Evolutionary conservation across 2,797 vertebrate species (phyloP), one percentile per base, ranked within the genome.

Genomic region (Etheostoma perlongum): DNA sequence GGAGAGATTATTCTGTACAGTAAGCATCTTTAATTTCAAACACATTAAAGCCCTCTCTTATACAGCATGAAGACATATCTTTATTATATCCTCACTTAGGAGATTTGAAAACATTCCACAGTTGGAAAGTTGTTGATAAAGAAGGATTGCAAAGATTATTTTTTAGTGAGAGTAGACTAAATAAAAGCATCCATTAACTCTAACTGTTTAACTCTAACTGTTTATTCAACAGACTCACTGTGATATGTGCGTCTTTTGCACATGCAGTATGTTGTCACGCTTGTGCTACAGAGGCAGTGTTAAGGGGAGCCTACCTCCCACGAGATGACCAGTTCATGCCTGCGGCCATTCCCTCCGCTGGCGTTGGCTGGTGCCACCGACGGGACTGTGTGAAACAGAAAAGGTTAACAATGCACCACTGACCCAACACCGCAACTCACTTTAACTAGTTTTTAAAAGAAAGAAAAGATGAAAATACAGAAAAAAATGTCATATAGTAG

Each of bases 241-340:
- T 73, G 75, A 74, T 76, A 75, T 87, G 77, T 81, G 42, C 47
- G 15, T 61, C 74, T 36, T 40, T 53, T 76, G 18, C 59, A 77
- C 44, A 40, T 40, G 12, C 3, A 40, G 60, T 57, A 47, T 53
- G 48, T 48, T 62, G 30, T 68, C 51, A 76, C 12, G 55, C n/a
- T 60, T 44, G 25, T 71, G 46, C 67, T 61, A 2, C 71, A 60
- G 55, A 74, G 5, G 14, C 44, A 66, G n/a, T 54, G 47, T 75
- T 70, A 76, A 57, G 55, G 53, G 51, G 72, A 76, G 95, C 94
- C 94, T 95, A 99, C 98, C 97, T 99, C 98, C 98, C 98, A 99
- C 4, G 97, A 97, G 88, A 99, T 99, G 92, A 99, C 98, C 90
- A 99, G 91, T 87, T 99, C 97, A 53, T 98, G 96, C 76, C 97